Base-by-base conservation (phyloP, 2,113 vertebrate genomes). In the Boleophthalmus pectinirostris region DNA sequence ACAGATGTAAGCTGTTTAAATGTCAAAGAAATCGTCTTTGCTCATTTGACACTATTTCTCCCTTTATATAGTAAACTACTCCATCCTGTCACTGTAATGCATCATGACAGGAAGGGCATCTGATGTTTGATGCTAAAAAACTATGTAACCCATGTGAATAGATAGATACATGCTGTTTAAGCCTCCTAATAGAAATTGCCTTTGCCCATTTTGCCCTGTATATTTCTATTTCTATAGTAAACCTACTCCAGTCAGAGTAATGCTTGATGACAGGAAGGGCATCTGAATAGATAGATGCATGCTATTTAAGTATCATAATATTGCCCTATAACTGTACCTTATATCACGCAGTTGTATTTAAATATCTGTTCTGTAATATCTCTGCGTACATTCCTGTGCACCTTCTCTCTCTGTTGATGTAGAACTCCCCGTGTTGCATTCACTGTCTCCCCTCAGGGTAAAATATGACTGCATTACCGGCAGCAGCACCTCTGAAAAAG, bases 401-500 rank as follows among this genome's bases (percentile, higher is more conserved):
- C 69, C 24, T 56, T 43, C 18, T 69, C 18, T 69, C 43, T 72
- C 13, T 29, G 66, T 29, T 60, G 54, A 6, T 63, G 24, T 20
- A 11, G 1, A 79, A 66, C 69, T 87, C 71, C 76, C 69, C 16
- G 16, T 72, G 75, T 76, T 57, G 66, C 72, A 61, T 53, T 66
- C 23, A 66, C 67, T 45, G 46, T 75, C 70, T 49, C 64, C 49
- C 2, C 61, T 43, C 38, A 3, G 65, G 58, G 53, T 81, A 56
- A 85, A 78, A 82, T 69, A 75, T 66, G 68, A 64, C 70, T 66
- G 70, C 69, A 63, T 73, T 38, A 73, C 74, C 76, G 25, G 70
- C 78, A 64, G 69, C 70, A 70, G 74, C 64, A 51, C 65, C 58
- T 70, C 18, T 58, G 51, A 82, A 66, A 79, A 61, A 66, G 45